phyloP scores from a whole-genome alignment of 1,140 invertebrate genomes.

The Spodoptera litura region DNA sequence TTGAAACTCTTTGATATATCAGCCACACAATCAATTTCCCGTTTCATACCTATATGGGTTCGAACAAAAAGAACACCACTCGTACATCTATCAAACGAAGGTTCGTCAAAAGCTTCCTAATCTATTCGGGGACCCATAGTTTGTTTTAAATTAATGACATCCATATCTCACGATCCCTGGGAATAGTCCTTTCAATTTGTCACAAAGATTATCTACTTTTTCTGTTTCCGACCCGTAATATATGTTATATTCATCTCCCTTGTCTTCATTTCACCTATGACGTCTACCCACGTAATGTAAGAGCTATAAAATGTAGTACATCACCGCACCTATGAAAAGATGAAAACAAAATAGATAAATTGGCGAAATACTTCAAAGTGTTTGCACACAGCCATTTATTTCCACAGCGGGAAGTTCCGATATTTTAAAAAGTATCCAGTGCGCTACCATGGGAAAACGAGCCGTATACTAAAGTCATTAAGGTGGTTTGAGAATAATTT shows the following conservation, averaged over 20 bases:
- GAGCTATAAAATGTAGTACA: constrained; percentile 32
- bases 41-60: neutral
- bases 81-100: constrained; percentile 57
- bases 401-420: constrained; percentile 41
- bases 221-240: constrained; percentile 59
- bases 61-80: constrained; percentile 20
- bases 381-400: constrained; percentile 54
- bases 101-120: constrained; percentile 56
- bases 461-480: constrained; percentile 44
- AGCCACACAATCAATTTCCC: no score
- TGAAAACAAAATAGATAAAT: constrained; percentile 45
- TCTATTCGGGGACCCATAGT: constrained; percentile 61
- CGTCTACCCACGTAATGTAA: constrained; percentile 21
- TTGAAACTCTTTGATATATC: neutral
- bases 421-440: constrained; percentile 53
- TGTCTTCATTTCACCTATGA: constrained; percentile 47
- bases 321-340: constrained; percentile 38
- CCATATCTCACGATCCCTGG: constrained; percentile 65
- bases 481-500: constrained; percentile 48
- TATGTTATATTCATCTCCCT: constrained; percentile 56
- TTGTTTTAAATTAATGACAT: constrained; percentile 72
- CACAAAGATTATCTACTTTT: constrained; percentile 74
- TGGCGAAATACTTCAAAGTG: constrained; percentile 44
- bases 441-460: constrained; percentile 40
- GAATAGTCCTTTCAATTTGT: constrained; percentile 71